Evolutionary conservation across 92 coral and sea anemone genomes (phyloP).

Genomic region (Heliopora coerulea): DNA sequence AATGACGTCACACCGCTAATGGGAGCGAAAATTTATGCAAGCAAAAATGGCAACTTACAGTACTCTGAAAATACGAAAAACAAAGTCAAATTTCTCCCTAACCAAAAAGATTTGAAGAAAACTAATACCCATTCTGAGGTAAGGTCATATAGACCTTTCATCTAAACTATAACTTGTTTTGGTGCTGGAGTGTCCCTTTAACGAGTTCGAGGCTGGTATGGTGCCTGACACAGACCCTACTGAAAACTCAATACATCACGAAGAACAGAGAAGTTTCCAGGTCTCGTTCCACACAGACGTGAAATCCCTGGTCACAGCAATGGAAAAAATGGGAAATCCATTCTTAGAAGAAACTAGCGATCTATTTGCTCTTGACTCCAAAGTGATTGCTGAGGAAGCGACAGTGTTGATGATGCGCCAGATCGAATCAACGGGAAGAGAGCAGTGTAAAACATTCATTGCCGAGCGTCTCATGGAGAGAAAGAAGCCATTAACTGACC

Average conservation of each 20-base stretch:
- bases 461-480: slow-evolving; percentile 42
- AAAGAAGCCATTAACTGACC: slow-evolving; percentile 48
- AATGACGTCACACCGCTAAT: too few species aligned
- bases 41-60: too few species aligned
- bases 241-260: slow-evolving; percentile 26
- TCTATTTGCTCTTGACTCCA: slow-evolving; percentile 52
- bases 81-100: too few species aligned
- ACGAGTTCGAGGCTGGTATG: slow-evolving; percentile 22
- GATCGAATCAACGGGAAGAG: slow-evolving; percentile 43
- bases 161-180: too few species aligned
- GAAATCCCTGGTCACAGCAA: slow-evolving; percentile 27
- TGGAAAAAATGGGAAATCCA: slow-evolving; percentile 56
- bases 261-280: slow-evolving; percentile 44
- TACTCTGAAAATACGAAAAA: too few species aligned
- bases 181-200: too few species aligned
- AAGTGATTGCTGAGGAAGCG: slow-evolving; percentile 45
- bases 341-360: slow-evolving; percentile 53
- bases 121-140: too few species aligned
- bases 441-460: slow-evolving; percentile 44
- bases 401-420: slow-evolving; percentile 44
- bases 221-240: background rate
- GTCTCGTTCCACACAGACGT: slow-evolving; percentile 48
- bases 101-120: too few species aligned
- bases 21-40: too few species aligned
- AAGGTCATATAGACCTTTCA: too few species aligned